Percentiles rank a stretch among this genome's conserved stretches.
Conservation (phyloP, 2,888 invertebrate species). For the Pemphredon lugubris region DNA sequence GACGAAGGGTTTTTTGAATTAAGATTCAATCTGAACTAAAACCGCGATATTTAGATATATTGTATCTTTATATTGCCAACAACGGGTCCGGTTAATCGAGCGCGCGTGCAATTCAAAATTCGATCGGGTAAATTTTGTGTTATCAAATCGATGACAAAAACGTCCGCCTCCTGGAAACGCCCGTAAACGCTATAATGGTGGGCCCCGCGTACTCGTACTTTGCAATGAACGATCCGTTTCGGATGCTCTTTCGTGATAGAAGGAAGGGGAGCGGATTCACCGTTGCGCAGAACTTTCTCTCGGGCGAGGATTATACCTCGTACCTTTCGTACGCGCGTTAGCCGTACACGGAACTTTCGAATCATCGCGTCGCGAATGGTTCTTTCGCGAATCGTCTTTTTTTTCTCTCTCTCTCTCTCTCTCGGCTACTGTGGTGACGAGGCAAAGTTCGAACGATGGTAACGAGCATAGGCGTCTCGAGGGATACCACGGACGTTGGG, state of each 20-base stretch:
- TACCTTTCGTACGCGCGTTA: conserved; percentile 42
- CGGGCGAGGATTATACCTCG: conserved; percentile 40
- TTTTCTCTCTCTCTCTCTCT: conserved; percentile 11
- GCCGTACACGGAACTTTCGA: conserved; percentile 56
- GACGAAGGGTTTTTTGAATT: too few species aligned
- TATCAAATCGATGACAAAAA: too few species aligned
- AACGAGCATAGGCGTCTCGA: background rate
- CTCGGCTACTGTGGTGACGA: too few species aligned
- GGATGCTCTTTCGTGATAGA: conserved; percentile 48
- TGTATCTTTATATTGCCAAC: too few species aligned
- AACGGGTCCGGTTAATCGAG: too few species aligned
- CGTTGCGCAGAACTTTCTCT: conserved; percentile 64
- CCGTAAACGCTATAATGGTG: conserved; percentile 1
- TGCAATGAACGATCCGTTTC: conserved; percentile 50
- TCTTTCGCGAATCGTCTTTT: too few species aligned
- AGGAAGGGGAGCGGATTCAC: conserved; percentile 63
- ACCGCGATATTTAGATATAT: too few species aligned
- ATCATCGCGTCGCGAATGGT: too few species aligned
- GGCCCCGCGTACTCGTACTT: conserved; percentile 6
- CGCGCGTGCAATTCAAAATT: too few species aligned
- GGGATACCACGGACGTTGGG: background rate
- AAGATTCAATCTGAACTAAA: too few species aligned
- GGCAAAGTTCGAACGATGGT: too few species aligned
- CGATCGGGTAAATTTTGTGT: too few species aligned
- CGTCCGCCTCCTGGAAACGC: background rate